Base-by-base conservation (phyloP, 53 echinoderm and acorn worm genomes). In the Astropecten irregularis region DNA sequence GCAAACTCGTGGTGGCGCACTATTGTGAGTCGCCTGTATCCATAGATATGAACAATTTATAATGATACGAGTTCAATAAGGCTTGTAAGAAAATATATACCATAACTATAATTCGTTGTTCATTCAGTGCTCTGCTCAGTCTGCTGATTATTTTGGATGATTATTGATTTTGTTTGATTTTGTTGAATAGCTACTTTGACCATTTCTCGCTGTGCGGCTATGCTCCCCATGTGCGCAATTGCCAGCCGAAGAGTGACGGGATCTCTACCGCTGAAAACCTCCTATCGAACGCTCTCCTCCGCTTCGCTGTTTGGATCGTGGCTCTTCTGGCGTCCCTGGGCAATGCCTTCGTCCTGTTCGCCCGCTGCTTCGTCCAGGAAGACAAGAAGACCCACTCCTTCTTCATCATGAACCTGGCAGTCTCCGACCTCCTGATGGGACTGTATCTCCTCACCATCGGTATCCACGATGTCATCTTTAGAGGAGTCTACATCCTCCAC, bases 391-490 rank as follows among this genome's bases (percentile, higher is more conserved):
- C 95, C 14, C 99, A 97, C 60, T 89, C 94, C 2, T 97, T 97
- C 66, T 97, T 97, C 88, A 97, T 97, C 27, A 90, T 95, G 88
- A 97, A 97, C 72, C 86, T 97, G 39, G 93, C 99, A 6, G 84
- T 97, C 22, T 92, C 99, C 0, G 99, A 97, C 71, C 85, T 97
- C 27, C 69, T 97, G 48, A 97, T 97, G 99, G 99, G 99, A 10
- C 82, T 94, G 13, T 97, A 97, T 51, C 90, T 97, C 23, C 87
- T 94, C 30, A 86, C 94, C 3, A 86, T 97, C 40, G 99, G 90
- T 2, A 68, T 90, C 31, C 94, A 94, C 84, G 99, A 94, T 59
- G 92, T 92, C 60, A 85, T 97, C 54, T 97, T 86, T 56, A 68
- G 95, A 35, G 97, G 94, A 2, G 76, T 66, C 32, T 97, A 97